Conservation (phyloP, 2,113 vertebrate genomes). For the Zootoca vivipara region DNA sequence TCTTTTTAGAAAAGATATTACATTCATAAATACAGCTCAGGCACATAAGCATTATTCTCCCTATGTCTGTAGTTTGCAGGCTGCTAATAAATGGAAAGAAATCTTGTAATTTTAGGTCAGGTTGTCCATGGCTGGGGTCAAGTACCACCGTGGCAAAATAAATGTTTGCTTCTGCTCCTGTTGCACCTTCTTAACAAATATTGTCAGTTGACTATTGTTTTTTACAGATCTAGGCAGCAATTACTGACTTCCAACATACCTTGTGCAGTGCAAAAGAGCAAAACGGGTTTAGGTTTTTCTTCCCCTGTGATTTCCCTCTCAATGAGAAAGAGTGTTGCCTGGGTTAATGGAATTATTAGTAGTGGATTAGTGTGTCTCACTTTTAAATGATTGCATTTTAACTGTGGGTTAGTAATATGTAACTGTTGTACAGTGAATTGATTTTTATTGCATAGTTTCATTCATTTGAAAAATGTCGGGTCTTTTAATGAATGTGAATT, state of each 20-base stretch:
- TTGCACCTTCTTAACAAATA: background rate
- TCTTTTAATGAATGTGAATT: conserved; percentile 60
- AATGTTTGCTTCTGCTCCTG: background rate
- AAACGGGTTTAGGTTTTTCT: background rate
- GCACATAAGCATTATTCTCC: background rate
- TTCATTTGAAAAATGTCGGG: conserved; percentile 61
- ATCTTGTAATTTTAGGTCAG: background rate
- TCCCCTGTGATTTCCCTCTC: background rate
- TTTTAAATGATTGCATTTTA: background rate
- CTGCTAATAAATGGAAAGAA: conserved; percentile 24
- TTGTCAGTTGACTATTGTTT: background rate
- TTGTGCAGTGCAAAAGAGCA: background rate
- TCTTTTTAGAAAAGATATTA: background rate
- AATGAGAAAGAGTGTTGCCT: conserved; percentile 9
- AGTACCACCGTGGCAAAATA: background rate
- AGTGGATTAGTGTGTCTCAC: background rate
- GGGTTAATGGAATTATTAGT: conserved; percentile 7
- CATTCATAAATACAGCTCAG: background rate
- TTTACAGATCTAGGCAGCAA: conserved; percentile 17
- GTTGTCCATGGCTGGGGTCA: background rate
- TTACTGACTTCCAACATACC: conserved; percentile 1
- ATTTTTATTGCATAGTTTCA: conserved; percentile 56
- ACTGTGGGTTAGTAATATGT: conserved; percentile 4
- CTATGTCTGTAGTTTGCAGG: background rate
- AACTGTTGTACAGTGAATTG: conserved; percentile 38